Evolutionary conservation across 2,113 vertebrate genomes (phyloP), one percentile per base, ranked within the genome.

Genomic region (Todiramphus chloris): DNA sequence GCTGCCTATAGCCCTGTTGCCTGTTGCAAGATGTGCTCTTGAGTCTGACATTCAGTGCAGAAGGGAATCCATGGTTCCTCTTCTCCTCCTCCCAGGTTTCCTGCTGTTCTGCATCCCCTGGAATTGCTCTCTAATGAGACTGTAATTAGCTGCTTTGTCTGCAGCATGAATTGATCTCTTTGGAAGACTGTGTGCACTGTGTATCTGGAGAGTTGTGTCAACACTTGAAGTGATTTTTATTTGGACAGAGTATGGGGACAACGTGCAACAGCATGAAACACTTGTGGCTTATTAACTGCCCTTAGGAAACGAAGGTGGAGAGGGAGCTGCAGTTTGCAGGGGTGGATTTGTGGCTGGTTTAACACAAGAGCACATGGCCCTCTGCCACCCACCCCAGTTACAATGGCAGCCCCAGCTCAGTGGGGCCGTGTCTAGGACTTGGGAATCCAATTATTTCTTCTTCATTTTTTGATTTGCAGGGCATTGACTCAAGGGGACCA

Each of bases 71-170:
- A 2, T 17, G 15, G 46, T 73, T 83, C 37, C 50, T 83, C 21
- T 68, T 55, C 27, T 56, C 56, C 24, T 92, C 58, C 51, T 86
- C 72, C 46, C 46, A 17, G 44, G 21, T 44, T 89, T 78, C 85
- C 59, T 20, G 1, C 83, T 25, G 63, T 44, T 92, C 64, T 58
- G 24, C 16, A 16, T 64, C 92, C 94, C 83, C 81, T 83, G 94
- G 51, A 91, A 88, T 51, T 55, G 44, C 63, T 90, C 81, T 80
- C 79, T 95, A 88, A 95, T 83, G 84, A 96, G 89, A 68, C 56
- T 60, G 83, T 96, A 95, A 94, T 91, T 95, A 94, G 84, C 84
- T 58, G 67, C 81, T 95, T 62, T 93, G 66, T 69, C 68, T 63
- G 94, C 85, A 59, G 33, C 43, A 3, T 6, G 35, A 53, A 85